A percentile compares a stretch with the other conserved stretches of the same genome.
Evolutionary conservation across 2,888 invertebrate species (phyloP).

Genomic region (Mesoligia furuncula): DNA sequence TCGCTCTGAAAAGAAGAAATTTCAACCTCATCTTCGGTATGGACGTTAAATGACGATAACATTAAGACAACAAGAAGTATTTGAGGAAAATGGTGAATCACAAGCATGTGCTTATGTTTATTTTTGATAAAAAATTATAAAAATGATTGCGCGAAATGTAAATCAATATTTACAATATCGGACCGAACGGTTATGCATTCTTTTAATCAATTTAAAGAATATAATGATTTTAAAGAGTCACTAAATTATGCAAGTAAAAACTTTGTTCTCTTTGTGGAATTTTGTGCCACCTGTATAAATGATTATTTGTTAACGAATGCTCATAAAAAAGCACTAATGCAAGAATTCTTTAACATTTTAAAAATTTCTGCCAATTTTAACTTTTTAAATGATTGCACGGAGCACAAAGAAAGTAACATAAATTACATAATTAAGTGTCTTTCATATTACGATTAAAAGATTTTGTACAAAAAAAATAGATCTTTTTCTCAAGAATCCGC

Average conservation of each 20-base stretch:
- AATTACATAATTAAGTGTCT: no score
- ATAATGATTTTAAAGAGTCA: conserved; percentile 10
- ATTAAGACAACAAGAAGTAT: conserved; percentile 13
- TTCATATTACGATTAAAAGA: no score
- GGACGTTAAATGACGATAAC: neutral
- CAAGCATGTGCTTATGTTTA: conserved; percentile 19
- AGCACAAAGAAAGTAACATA: neutral
- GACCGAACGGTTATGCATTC: conserved; percentile 5
- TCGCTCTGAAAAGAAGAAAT: neutral
- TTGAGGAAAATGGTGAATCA: neutral
- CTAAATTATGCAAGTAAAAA: neutral
- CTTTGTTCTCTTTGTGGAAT: neutral
- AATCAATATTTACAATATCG: neutral
- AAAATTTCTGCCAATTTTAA: neutral
- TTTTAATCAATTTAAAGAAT: conserved; percentile 1
- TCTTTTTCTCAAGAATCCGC: no score
- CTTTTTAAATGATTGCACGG: neutral
- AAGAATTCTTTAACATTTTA: neutral
- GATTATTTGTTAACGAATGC: neutral
- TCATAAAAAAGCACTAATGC: neutral
- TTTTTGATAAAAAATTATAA: conserved; percentile 1
- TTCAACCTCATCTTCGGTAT: conserved; percentile 1
- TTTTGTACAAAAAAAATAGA: no score
- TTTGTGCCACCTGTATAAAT: neutral
- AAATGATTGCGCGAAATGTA: neutral